Conservation (phyloP, 2,113 vertebrate species). For the Sceloporus undulatus region DNA sequence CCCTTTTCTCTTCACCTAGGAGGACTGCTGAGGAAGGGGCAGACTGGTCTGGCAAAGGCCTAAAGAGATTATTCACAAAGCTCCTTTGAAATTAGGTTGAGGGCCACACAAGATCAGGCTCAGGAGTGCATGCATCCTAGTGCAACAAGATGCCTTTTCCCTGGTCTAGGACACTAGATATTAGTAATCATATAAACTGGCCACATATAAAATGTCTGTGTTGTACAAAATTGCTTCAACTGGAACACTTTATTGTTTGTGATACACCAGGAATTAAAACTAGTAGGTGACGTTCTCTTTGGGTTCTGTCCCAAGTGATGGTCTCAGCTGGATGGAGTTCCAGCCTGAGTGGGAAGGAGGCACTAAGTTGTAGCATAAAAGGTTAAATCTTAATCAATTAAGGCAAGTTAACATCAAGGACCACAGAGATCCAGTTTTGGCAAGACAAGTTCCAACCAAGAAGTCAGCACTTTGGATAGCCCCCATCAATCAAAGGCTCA, state of each 20-base stretch:
- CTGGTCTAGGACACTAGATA: neutral
- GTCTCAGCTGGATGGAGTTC: neutral
- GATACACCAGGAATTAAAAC: neutral
- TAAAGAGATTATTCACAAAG: neutral
- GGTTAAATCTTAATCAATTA: neutral
- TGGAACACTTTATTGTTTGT: neutral
- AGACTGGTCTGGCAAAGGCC: neutral
- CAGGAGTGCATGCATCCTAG: neutral
- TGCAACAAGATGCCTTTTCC: neutral
- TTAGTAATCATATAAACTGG: neutral
- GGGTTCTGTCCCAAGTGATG: neutral
- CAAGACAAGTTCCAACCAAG: neutral
- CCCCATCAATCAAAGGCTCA: neutral
- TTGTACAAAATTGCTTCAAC: neutral
- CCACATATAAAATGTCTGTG: neutral
- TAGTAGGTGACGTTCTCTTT: neutral
- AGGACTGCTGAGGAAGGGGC: no score
- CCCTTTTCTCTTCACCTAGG: neutral
- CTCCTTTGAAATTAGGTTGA: no score
- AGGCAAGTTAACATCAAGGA: neutral
- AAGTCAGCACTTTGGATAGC: neutral
- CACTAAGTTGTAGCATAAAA: no score
- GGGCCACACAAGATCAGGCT: neutral
- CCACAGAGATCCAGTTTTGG: neutral
- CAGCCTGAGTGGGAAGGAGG: neutral